phyloP scores from a whole-genome alignment of 2,113 vertebrate species.

The Lepisosteus oculatus region DNA sequence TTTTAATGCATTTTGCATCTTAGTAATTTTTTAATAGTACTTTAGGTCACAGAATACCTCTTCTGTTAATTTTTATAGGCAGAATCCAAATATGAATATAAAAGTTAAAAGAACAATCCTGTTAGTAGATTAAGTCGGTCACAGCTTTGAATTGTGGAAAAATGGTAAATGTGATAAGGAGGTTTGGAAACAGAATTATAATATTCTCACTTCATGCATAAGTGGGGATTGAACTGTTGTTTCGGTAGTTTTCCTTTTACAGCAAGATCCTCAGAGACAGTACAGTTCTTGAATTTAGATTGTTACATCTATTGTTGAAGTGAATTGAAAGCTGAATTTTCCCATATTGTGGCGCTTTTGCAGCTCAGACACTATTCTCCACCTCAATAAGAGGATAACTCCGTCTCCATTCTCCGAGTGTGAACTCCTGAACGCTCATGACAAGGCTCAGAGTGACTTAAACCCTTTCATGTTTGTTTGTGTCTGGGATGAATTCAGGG shows the following conservation, averaged over 20 bases:
- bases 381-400: slow-evolving; percentile 45
- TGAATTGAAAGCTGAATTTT: slow-evolving; percentile 10
- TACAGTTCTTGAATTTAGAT: background rate
- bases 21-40: too few relatives aligned
- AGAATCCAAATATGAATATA: too few relatives aligned
- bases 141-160: too few relatives aligned
- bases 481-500: background rate
- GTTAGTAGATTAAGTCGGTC: too few relatives aligned
- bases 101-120: too few relatives aligned
- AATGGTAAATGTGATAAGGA: too few relatives aligned
- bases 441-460: slow-evolving; percentile 32
- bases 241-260: background rate
- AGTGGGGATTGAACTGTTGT: too few relatives aligned
- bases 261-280: background rate
- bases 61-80: too few relatives aligned
- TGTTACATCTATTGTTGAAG: background rate
- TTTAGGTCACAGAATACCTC: too few relatives aligned
- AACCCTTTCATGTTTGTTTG: slow-evolving; percentile 35
- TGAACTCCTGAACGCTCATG: slow-evolving; percentile 29
- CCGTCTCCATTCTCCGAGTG: slow-evolving; percentile 31
- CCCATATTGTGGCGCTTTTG: background rate
- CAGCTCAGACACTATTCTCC: slow-evolving; percentile 29
- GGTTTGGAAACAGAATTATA: too few relatives aligned
- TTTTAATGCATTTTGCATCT: too few relatives aligned
- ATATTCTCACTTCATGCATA: too few relatives aligned